A percentile compares a stretch with the other conserved stretches of the same genome.
phyloP scores from a whole-genome alignment of 1,140 invertebrate genomes.

The Bombus haemorrhoidalis region DNA sequence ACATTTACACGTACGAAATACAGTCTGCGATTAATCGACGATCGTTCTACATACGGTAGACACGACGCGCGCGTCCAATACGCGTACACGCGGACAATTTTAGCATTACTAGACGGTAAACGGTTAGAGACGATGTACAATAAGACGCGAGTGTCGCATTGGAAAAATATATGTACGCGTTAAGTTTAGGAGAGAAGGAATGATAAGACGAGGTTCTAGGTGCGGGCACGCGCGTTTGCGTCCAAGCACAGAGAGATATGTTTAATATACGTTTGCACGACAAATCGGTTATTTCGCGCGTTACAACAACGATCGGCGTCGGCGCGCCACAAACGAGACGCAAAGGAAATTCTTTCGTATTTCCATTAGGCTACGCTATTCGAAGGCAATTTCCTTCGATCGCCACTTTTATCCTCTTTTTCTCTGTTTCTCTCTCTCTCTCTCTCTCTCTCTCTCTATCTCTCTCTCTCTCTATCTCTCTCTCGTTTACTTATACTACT shows the following conservation, averaged over 20 bases:
- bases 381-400: no score
- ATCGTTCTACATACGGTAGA: slow-evolving; percentile 57
- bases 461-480: not conserved
- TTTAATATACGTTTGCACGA: slow-evolving; percentile 34
- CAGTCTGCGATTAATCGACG: slow-evolving; percentile 72
- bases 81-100: slow-evolving; percentile 36
- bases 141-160: slow-evolving; percentile 71
- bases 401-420: not conserved
- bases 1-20: slow-evolving; percentile 74
- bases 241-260: slow-evolving; percentile 73
- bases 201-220: slow-evolving; percentile 68
- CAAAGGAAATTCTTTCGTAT: no score
- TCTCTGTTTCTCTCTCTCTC: not conserved
- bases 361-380: not conserved
- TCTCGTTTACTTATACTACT: not conserved
- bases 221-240: slow-evolving; percentile 57
- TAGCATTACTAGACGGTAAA: slow-evolving; percentile 37
- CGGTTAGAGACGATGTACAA: slow-evolving; percentile 57
- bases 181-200: slow-evolving; percentile 66
- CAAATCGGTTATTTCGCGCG: not conserved
- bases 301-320: not conserved
- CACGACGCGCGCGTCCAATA: slow-evolving; percentile 7
- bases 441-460: no score
- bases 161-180: slow-evolving; percentile 80
- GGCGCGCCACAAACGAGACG: no score